Percentiles rank a stretch among this genome's conserved stretches.
phyloP scores from a whole-genome alignment of 2,113 vertebrate genomes.

The Hippoglossus stenolepis region DNA sequence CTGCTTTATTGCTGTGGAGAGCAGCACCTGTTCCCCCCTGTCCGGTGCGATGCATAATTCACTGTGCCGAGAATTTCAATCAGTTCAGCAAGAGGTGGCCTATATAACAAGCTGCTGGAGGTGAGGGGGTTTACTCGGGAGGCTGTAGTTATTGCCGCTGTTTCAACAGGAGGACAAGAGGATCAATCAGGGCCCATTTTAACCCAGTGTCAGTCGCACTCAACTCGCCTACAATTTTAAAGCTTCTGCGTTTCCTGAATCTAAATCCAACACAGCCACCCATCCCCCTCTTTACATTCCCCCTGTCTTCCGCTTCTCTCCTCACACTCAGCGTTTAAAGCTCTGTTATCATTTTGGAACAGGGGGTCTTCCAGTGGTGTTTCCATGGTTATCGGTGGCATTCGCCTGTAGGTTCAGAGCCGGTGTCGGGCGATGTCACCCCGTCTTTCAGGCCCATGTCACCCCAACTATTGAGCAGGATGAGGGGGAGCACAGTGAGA shows the following conservation, averaged over 20 bases:
- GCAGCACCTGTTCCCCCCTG: conserved; percentile 51
- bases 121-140: conserved; percentile 17
- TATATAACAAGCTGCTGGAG: conserved; percentile 24
- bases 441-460: conserved; percentile 65
- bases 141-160: conserved; percentile 1
- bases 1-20: conserved; percentile 35
- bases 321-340: conserved; percentile 53
- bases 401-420: conserved; percentile 62
- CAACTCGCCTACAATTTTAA: conserved; percentile 33
- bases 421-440: conserved; percentile 65
- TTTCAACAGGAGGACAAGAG: conserved; percentile 34
- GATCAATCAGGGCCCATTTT: conserved; percentile 36
- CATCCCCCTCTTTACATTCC: conserved; percentile 53
- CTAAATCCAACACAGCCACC: conserved; percentile 44
- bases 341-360: conserved; percentile 54
- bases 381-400: conserved; percentile 77
- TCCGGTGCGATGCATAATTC: conserved; percentile 65
- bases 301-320: conserved; percentile 44
- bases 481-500: conserved; percentile 23
- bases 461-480: conserved; percentile 56
- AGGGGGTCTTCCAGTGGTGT: conserved; percentile 65
- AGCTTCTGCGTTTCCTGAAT: conserved; percentile 57
- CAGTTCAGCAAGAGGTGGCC: conserved; percentile 32
- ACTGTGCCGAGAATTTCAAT: conserved; percentile 45
- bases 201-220: conserved; percentile 32